Percentiles rank a stretch among this genome's conserved stretches.
Conservation (phyloP, 2,888 invertebrate genomes). For the Agonopterix arenella region DNA sequence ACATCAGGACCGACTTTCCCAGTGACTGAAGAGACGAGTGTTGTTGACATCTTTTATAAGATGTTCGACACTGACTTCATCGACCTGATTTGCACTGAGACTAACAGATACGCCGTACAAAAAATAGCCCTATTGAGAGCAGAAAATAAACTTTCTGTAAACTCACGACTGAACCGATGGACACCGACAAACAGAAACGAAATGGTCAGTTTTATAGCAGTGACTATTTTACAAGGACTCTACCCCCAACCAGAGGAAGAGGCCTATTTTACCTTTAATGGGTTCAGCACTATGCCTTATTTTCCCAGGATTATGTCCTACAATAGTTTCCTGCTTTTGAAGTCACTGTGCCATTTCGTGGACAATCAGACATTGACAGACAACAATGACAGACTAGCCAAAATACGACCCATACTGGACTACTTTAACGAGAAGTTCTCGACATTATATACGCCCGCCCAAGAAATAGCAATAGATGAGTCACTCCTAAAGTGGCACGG, state of each 20-base stretch:
- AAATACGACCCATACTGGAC: background rate
- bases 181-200: background rate
- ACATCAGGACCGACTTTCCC: background rate
- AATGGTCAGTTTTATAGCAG: background rate
- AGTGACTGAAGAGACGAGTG: background rate
- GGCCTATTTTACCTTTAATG: background rate
- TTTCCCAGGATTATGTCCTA: background rate
- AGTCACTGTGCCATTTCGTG: background rate
- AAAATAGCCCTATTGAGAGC: background rate
- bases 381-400: background rate
- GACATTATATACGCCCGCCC: constrained; percentile 15
- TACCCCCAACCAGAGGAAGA: background rate
- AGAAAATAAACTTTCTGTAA: background rate
- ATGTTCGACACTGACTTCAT: constrained; percentile 13
- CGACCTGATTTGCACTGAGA: constrained; percentile 10
- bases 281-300: background rate
- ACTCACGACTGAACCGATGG: background rate
- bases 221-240: background rate
- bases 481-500: constrained; percentile 17
- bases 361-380: background rate
- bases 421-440: constrained; percentile 11
- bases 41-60: constrained; percentile 2
- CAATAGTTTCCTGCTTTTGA: background rate
- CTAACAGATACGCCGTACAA: constrained; percentile 9
- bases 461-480: constrained; percentile 17